A percentile compares a stretch with the other conserved stretches of the same genome.
Conservation (phyloP, 2,797 vertebrate genomes). For the Crocidura indochinensis region DNA sequence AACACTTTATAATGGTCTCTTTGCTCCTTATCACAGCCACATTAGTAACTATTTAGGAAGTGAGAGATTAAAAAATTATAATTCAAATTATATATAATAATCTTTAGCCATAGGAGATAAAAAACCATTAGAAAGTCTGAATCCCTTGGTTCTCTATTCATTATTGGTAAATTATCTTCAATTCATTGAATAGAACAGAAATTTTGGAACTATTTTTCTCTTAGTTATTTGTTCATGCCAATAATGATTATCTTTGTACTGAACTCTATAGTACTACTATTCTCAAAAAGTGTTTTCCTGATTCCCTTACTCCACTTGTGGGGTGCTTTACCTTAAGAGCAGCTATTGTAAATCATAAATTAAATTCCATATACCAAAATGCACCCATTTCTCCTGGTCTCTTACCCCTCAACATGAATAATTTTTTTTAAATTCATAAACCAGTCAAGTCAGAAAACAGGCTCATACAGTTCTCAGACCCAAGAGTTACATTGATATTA, state of each 20-base stretch:
- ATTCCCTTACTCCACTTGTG: not conserved
- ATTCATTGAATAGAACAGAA: not conserved
- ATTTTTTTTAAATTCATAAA: not conserved
- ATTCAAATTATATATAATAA: constrained; percentile 11
- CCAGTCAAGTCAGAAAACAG: constrained; percentile 46
- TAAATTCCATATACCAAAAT: constrained; percentile 5
- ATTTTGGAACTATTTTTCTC: constrained; percentile 69
- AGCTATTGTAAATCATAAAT: constrained; percentile 6
- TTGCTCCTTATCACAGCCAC: not conserved
- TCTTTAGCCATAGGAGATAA: constrained; percentile 51
- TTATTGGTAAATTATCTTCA: constrained; percentile 61
- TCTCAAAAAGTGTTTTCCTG: constrained; percentile 45
- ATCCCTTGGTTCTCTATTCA: constrained; percentile 23
- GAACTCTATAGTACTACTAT: constrained; percentile 59
- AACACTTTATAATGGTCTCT: not conserved
- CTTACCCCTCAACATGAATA: not conserved
- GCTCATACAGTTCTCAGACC: not conserved
- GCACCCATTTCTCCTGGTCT: not conserved
- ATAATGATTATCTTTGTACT: constrained; percentile 69
- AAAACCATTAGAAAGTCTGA: not conserved
- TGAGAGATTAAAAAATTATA: not conserved
- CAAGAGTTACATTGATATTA: not conserved
- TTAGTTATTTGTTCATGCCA: constrained; percentile 56
- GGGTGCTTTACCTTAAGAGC: constrained; percentile 29
- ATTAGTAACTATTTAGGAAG: constrained; percentile 24